Percentiles rank a stretch among this genome's conserved stretches.
These are phyloP conservation scores for Chrysemys picta DNA, from an alignment of 2,113 vertebrate genomes.

Conservation along the genomic window DNA sequence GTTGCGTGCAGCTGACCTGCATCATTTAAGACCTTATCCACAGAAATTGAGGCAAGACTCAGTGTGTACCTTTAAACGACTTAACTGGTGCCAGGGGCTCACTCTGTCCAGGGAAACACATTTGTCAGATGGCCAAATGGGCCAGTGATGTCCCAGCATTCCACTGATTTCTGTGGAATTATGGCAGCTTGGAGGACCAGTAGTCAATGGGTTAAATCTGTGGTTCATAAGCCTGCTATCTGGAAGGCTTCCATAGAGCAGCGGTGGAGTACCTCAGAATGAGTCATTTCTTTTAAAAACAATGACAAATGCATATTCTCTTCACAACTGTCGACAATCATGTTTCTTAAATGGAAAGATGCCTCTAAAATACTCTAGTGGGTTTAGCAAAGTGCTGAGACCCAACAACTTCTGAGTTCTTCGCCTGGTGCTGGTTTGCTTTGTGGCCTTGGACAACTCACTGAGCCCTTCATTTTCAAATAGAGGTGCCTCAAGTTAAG, in stretches of 20 bases:
- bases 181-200: background rate
- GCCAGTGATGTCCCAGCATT: background rate
- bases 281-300: background rate
- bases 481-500: background rate
- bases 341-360: background rate
- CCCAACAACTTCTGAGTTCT: background rate
- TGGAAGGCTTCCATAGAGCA: background rate
- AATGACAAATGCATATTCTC: background rate
- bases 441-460: background rate
- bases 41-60: background rate
- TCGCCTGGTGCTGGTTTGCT: background rate
- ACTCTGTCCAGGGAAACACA: background rate
- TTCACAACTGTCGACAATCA: background rate
- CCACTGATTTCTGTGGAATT: background rate
- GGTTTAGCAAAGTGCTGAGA: background rate
- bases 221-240: background rate
- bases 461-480: background rate
- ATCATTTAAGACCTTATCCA: background rate
- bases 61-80: background rate
- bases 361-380: background rate
- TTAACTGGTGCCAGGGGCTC: background rate
- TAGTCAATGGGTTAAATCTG: background rate
- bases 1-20: background rate
- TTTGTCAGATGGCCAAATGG: background rate
- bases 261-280: background rate